Conservation (phyloP, 2,888 invertebrate species). For the Callimorpha dominula region DNA sequence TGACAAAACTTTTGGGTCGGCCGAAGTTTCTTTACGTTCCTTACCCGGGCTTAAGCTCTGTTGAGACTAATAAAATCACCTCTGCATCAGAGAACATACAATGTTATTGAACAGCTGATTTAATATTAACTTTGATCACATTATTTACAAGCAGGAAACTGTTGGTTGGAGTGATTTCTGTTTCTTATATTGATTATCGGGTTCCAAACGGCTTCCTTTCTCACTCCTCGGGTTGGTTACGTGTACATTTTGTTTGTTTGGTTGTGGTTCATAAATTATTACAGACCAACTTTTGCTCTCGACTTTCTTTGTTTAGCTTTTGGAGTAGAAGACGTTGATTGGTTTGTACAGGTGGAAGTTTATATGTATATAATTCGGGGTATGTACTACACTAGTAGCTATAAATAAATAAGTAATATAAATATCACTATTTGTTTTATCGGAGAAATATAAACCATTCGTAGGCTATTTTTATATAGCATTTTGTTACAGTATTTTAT, state of each 20-base stretch:
- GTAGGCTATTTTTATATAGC: too few species aligned
- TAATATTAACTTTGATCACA: slow-evolving; percentile 52
- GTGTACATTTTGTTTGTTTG: slow-evolving; percentile 38
- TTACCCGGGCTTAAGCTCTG: slow-evolving; percentile 69
- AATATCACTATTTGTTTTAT: too few species aligned
- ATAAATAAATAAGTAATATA: too few species aligned
- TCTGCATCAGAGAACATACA: slow-evolving; percentile 72
- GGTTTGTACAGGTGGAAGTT: slow-evolving; percentile 31
- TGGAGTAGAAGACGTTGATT: slow-evolving; percentile 18
- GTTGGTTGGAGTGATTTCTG: slow-evolving; percentile 35
- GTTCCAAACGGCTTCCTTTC: slow-evolving; percentile 35
- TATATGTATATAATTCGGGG: slow-evolving; percentile 4
- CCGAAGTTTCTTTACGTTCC: slow-evolving; percentile 80
- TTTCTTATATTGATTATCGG: slow-evolving; percentile 43
- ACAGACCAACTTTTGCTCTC: slow-evolving; percentile 27
- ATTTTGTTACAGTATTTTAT: too few species aligned
- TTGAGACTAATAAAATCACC: slow-evolving; percentile 76
- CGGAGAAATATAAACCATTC: too few species aligned
- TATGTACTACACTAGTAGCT: too few species aligned
- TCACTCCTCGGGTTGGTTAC: slow-evolving; percentile 31
- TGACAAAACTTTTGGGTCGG: slow-evolving; percentile 83
- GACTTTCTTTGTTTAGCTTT: slow-evolving; percentile 24
- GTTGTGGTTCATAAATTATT: slow-evolving; percentile 40
- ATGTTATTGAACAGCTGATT: slow-evolving; percentile 63
- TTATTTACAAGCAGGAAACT: slow-evolving; percentile 46